Percentiles rank a stretch among this genome's conserved stretches.
phyloP scores from a whole-genome alignment of 2,888 invertebrate species.

The Chironomus tentans region DNA sequence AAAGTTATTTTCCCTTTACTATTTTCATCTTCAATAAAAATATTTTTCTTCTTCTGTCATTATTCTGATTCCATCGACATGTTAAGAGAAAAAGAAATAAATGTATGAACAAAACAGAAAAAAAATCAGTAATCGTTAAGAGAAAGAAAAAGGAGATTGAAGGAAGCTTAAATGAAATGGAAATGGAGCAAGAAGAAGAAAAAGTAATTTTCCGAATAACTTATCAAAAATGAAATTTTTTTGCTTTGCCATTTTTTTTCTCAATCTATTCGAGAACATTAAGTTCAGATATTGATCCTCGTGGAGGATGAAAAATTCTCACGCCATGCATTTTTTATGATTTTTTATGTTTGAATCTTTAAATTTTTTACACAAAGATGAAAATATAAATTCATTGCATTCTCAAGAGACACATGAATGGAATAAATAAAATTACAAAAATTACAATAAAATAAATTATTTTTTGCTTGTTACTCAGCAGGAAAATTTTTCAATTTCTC shows the following conservation, averaged over 20 bases:
- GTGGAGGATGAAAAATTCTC: not conserved
- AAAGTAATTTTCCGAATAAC: not conserved
- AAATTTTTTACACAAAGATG: not conserved
- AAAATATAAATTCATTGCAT: not conserved
- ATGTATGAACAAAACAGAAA: not conserved
- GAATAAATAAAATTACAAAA: not conserved
- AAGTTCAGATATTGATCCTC: not conserved
- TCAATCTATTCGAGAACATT: not conserved
- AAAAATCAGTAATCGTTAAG: not conserved
- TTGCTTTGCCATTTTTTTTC: not conserved
- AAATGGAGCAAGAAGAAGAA: not conserved
- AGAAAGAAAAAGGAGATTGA: not conserved
- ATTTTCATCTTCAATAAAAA: too few relatives aligned
- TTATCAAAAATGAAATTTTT: not conserved
- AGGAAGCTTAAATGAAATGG: not conserved
- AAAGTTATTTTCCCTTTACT: too few relatives aligned
- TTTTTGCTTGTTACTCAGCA: not conserved
- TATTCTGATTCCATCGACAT: too few relatives aligned
- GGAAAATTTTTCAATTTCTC: slow-evolving; percentile 5
- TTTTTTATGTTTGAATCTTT: not conserved
- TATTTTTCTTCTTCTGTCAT: too few relatives aligned
- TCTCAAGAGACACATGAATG: slow-evolving; percentile 2
- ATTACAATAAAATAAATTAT: not conserved
- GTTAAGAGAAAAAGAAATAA: too few relatives aligned
- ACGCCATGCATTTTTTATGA: not conserved